A percentile compares a stretch with the other conserved stretches of the same genome.
Evolutionary conservation across 2,113 vertebrate genomes (phyloP).

Genomic region (Seriola aureovittata): DNA sequence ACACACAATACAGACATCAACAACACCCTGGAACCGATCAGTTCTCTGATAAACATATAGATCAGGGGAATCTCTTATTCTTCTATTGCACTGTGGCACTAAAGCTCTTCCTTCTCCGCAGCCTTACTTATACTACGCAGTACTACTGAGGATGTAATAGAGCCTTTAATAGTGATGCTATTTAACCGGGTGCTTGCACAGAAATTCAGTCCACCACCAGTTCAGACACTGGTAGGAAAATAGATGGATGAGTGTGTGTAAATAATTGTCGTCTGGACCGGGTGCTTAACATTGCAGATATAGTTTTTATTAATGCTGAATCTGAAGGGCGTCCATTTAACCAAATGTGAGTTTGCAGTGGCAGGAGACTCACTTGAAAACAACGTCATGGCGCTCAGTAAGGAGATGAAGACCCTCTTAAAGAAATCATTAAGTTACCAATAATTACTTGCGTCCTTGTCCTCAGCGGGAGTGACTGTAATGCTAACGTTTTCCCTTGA

Average conservation of each 20-base stretch:
- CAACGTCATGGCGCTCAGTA: not conserved
- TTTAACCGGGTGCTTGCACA: not conserved
- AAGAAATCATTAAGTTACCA: not conserved
- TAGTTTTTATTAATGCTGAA: constrained; percentile 15
- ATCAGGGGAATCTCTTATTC: not conserved
- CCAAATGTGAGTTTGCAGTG: not conserved
- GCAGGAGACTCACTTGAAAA: constrained; percentile 1
- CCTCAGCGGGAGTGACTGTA: not conserved
- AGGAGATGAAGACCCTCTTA: not conserved
- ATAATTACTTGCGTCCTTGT: constrained; percentile 7
- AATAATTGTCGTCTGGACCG: constrained; percentile 32
- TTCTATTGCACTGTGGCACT: not conserved
- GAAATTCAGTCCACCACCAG: not conserved
- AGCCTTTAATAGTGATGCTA: not conserved
- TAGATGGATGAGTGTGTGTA: constrained; percentile 1
- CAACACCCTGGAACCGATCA: not conserved
- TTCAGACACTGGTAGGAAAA: constrained; percentile 1
- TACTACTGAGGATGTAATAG: not conserved
- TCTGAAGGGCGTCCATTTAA: constrained; percentile 22
- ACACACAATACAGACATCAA: not conserved
- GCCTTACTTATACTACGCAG: not conserved
- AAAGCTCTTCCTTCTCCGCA: not conserved
- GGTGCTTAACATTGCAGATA: constrained; percentile 26
- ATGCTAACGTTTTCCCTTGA: not conserved
- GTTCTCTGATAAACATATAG: not conserved